Percentiles rank a stretch among this genome's conserved stretches.
phyloP scores from a whole-genome alignment of 2,888 invertebrate species.

The Dryomyza anilis region DNA sequence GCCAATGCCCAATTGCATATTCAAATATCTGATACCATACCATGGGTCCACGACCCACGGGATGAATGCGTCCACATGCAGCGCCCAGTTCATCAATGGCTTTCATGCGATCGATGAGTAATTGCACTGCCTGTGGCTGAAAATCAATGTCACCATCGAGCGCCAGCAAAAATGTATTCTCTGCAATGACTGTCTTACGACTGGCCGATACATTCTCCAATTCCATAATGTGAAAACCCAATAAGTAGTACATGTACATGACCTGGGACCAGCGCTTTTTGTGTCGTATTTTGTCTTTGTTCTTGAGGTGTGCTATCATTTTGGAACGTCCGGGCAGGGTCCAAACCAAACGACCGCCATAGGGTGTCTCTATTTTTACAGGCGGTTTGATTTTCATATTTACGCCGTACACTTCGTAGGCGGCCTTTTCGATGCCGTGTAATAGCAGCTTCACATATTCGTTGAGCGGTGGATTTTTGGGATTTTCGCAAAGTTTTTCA shows the following conservation, averaged over 20 bases:
- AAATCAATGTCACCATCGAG: constrained; percentile 91
- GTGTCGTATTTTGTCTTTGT: constrained; percentile 84
- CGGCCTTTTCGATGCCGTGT: constrained; percentile 76
- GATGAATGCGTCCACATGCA: constrained; percentile 89
- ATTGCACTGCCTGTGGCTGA: constrained; percentile 77
- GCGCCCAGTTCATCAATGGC: constrained; percentile 80
- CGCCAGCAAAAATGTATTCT: constrained; percentile 83
- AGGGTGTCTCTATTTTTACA: constrained; percentile 79
- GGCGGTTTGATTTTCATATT: constrained; percentile 71
- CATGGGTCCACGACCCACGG: constrained; percentile 80
- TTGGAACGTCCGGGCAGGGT: constrained; percentile 82
- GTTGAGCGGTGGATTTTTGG: constrained; percentile 77
- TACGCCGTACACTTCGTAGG: constrained; percentile 72
- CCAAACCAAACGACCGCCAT: constrained; percentile 86
- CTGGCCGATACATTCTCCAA: constrained; percentile 58
- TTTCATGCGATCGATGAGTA: constrained; percentile 85
- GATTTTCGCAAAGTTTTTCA: constrained; percentile 49
- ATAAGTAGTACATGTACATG: constrained; percentile 93
- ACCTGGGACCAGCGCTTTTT: constrained; percentile 94
- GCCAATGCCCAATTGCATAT: constrained; percentile 91
- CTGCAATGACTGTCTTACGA: constrained; percentile 70
- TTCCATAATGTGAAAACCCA: constrained; percentile 80
- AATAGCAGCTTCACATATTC: constrained; percentile 77
- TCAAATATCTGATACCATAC: constrained; percentile 89
- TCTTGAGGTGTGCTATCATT: constrained; percentile 86